A percentile compares a stretch with the other conserved stretches of the same genome.
phyloP scores from a whole-genome alignment of 2,797 vertebrate genomes.

The Lepus townsendii region DNA sequence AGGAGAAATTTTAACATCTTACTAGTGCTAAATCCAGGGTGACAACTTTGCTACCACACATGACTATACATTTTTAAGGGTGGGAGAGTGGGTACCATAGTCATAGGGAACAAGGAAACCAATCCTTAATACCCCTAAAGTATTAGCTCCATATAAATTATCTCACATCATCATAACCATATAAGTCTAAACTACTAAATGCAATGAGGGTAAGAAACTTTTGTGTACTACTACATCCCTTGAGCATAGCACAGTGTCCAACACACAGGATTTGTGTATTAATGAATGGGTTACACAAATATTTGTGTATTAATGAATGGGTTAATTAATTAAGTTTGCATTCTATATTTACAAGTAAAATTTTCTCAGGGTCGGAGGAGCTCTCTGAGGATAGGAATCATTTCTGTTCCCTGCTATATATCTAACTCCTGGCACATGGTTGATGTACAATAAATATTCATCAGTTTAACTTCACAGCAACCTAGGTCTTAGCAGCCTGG shows the following conservation, averaged over 20 bases:
- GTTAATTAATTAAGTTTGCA: not conserved
- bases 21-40: not conserved
- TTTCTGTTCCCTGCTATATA: not conserved
- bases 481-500: not conserved
- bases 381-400: too few species aligned
- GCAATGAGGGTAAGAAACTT: not conserved
- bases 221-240: conserved; percentile 28
- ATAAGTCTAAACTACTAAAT: conserved; percentile 19
- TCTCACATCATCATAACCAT: not conserved
- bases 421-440: not conserved
- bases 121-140: not conserved
- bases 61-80: not conserved
- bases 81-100: not conserved
- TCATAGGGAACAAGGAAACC: conserved; percentile 14
- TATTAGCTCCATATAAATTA: not conserved
- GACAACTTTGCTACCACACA: conserved; percentile 12
- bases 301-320: conserved; percentile 11
- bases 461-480: not conserved
- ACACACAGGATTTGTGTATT: not conserved
- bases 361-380: too few species aligned
- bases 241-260: not conserved
- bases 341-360: too few species aligned
- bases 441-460: not conserved
- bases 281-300: not conserved
- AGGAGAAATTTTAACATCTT: conserved; percentile 21